Evolutionary conservation across 2,888 invertebrate genomes (phyloP), one percentile per base, ranked within the genome.

Genomic region (Azorinus chamasolen): DNA sequence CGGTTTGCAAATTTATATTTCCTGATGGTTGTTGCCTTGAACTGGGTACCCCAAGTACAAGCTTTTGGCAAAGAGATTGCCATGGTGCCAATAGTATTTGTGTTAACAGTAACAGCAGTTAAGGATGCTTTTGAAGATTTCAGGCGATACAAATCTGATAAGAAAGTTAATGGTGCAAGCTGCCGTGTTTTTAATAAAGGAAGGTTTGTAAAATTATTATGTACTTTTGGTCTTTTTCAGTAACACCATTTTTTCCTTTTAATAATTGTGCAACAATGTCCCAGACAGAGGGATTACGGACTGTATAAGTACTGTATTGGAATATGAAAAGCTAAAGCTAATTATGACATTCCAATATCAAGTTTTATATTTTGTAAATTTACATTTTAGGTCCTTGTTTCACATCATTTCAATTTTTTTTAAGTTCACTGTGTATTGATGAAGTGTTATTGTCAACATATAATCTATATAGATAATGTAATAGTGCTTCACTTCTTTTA

Each of bases 1-100:
- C 95, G 99, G 79, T 97, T 98, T 91, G 99, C 99, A 81, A 99
- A 99, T 95, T 95, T 99, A 90, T 99, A 99, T 94, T 99, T 99
- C 94, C 96, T 99, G 91, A 97, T 98, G 92, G 98, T 99, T 92
- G 98, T 98, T 89, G 94, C 98, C 87, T 95, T 99, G 83, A 99
- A 99, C 94, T 98, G 98, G 98, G 96, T 98, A 92, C 98, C 98
- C 2, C 95, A 96, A 41, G 88, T 92, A 16, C 86, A 97, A 94
- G 98, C 98, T 3, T 98, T 98, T 94, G 98, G 97, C 79, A 98
- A 98, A 93, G 98, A 98, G 94, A 95, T 98, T 86, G 97, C 98
- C 18, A 97, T 98, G 96, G 95, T 98, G 87, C 98, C 98, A 2
- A 97, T 98, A 83, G 94, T 98, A 91, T 98, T 98, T 95, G 98